Evolutionary conservation across 2,797 vertebrate genomes (phyloP).

Genomic region (Rhincodon typus): DNA sequence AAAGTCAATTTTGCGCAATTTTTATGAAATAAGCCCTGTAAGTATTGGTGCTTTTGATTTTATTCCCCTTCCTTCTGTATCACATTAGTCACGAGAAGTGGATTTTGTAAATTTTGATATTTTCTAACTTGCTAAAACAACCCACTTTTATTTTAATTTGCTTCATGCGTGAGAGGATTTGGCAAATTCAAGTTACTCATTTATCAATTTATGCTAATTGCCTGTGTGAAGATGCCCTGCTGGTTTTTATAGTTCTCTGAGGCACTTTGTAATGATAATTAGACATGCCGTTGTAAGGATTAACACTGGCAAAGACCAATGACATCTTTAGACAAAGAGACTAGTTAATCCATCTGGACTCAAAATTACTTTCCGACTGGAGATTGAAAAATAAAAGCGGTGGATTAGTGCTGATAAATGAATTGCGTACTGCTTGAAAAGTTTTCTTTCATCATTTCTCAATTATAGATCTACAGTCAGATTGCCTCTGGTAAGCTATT

Average conservation of each 20-base stretch:
- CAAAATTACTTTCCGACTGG: constrained; percentile 75
- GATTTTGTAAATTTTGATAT: background rate
- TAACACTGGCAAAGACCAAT: constrained; percentile 68
- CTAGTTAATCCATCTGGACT: constrained; percentile 78
- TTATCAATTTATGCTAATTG: constrained; percentile 84
- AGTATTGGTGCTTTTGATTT: background rate
- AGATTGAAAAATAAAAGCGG: constrained; percentile 58
- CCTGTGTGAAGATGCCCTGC: constrained; percentile 78
- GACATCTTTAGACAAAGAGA: constrained; percentile 66
- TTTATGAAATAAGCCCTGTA: constrained; percentile 51
- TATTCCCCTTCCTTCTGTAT: background rate
- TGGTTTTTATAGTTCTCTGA: constrained; percentile 69
- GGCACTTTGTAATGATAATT: constrained; percentile 82
- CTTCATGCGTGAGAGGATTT: constrained; percentile 61
- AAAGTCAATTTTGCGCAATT: constrained; percentile 58
- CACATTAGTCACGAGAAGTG: background rate
- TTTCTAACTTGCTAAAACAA: background rate
- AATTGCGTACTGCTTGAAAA: constrained; percentile 69
- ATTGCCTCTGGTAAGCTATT: constrained; percentile 70
- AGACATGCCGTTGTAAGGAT: constrained; percentile 73
- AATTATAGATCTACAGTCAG: constrained; percentile 63
- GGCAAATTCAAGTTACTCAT: constrained; percentile 72
- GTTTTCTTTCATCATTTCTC: constrained; percentile 71
- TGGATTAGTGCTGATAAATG: constrained; percentile 63
- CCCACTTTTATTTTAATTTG: constrained; percentile 53